These are phyloP conservation scores for Rachycentron canadum DNA, from an alignment of 2,797 vertebrate species.

Conservation along the genomic window DNA sequence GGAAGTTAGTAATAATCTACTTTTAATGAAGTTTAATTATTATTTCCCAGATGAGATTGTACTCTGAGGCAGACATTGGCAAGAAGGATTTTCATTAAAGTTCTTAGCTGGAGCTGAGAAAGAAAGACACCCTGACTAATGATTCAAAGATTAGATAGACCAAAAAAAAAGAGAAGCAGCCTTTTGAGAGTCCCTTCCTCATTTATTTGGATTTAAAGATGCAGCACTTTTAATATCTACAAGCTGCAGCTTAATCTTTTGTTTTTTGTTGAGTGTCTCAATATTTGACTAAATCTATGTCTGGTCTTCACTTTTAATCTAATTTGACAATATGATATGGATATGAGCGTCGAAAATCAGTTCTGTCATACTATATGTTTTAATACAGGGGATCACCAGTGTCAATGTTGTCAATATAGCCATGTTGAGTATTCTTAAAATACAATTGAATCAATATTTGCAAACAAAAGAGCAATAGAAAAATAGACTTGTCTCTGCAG, in stretches of 20 bases:
- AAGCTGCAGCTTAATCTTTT: conserved; percentile 9
- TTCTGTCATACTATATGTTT: too few species aligned
- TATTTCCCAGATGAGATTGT: conserved; percentile 42
- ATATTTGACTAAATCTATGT: background rate
- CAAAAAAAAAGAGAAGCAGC: background rate
- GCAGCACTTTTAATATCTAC: conserved; percentile 29
- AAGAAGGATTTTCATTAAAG: conserved; percentile 48
- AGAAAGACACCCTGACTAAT: conserved; percentile 24
- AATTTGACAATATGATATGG: too few species aligned
- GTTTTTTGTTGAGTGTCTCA: conserved; percentile 11
- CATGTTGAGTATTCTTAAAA: background rate
- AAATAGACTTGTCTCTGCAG: too few species aligned
- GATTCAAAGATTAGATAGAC: conserved; percentile 17
- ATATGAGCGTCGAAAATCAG: too few species aligned
- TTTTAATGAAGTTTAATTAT: conserved; percentile 41
- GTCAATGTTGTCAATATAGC: background rate
- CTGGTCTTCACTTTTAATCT: background rate
- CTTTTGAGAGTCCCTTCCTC: conserved; percentile 25
- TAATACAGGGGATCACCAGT: too few species aligned
- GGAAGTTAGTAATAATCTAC: conserved; percentile 18
- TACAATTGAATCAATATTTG: background rate
- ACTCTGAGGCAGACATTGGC: conserved; percentile 35
- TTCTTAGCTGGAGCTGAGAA: conserved; percentile 34
- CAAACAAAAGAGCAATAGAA: too few species aligned
- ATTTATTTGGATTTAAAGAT: conserved; percentile 36